Evolutionary conservation across 2,888 invertebrate genomes (phyloP), one percentile per base, ranked within the genome.

Genomic region (Miltochrista miniata): DNA sequence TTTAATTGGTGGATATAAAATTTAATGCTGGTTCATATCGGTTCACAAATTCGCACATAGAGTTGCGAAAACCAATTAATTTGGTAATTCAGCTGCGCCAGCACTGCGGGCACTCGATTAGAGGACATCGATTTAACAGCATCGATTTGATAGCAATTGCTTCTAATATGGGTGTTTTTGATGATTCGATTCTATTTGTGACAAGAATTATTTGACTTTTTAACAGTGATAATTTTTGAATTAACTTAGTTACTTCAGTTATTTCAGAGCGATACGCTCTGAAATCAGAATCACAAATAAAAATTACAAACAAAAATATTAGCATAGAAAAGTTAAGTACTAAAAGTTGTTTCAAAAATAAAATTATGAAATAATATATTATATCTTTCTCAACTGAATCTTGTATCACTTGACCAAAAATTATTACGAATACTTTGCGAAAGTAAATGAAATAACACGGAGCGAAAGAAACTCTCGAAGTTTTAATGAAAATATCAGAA

Each of bases 401-500:
- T 24, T 24, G 18, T 24, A 24, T 24, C 18, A 24, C 18, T 5
- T 24, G 18, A 24, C 18, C 18, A 24, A 24, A 56, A 43, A 51
- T 60, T 60, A 39, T 56, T 65, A 53, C 48, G 45, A 54, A 24
- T 24, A 24, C 18, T 5, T 24, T 24, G 5, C n/a, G 48, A 54
- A 59, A 58, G 47, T 49, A 55, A 64, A 67, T 56, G 40, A 51
- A 68, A 59, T 55, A 61, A 69, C 54, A 57, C 56, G 45, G 40
- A 45, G n/a, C n/a, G n/a, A n/a, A 38, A 11, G 14, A 33, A 66
- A 57, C 41, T 54, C 48, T 54, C 47, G 56, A 59, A 57, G 50
- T 53, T 37, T 45, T 74, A 79, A 76, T 76, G 74, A 79, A 81
- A 80, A 77, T 78, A 76, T 72, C 67, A 73, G 70, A 70, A 74